Base-by-base conservation (phyloP, 1,140 invertebrate genomes). In the Paralvinella palmiformis region DNA sequence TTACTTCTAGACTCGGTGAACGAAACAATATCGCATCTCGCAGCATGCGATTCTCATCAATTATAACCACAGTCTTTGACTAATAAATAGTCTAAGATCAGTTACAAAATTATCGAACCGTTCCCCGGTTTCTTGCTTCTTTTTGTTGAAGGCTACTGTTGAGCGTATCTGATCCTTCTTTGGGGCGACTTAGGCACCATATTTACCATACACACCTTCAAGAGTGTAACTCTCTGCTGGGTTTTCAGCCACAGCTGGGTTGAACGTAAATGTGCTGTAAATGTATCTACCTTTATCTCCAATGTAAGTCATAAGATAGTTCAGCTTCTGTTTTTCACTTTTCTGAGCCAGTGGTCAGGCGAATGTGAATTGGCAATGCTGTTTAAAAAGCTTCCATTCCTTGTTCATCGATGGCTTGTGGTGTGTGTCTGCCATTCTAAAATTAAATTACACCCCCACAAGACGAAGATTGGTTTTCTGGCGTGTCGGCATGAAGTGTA, bases 271-370 rank as follows among this genome's bases (percentile, higher is more conserved):
- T 4, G 60, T 66, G 20, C 36, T 32, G 37, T 66, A 66, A 15
- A 66, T 63, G 27, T 66, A 59, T 6, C 64, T 17, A n/a, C 60
- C 64, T 55, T 66, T 63, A 35, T 66, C 52, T 17, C 64, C 64
- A 22, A 66, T 66, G 32, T 32, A 62, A 4, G 64, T 66, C 59
- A 66, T 66, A 10, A 63, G 53, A 29, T 66, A 63, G 29, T 62
- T 56, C 33, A 66, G 48, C n/a, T n/a, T n/a, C n/a, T 62, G 31
- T 15, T 36, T 17, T 63, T 66, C 59, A 17, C 0, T 1, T 33
- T 66, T 62, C 3, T 27, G 24, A 3, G 45, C 29, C 6, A 65
- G 45, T 15, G 63, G 57, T 13, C 59, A 36, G 3, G 48, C 52
- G 32, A 65, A 65, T 22, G 58, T 60, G 50, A 65, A 65, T 4